phyloP scores from a whole-genome alignment of 2,113 vertebrate species.

The Cynocephalus volans region DNA sequence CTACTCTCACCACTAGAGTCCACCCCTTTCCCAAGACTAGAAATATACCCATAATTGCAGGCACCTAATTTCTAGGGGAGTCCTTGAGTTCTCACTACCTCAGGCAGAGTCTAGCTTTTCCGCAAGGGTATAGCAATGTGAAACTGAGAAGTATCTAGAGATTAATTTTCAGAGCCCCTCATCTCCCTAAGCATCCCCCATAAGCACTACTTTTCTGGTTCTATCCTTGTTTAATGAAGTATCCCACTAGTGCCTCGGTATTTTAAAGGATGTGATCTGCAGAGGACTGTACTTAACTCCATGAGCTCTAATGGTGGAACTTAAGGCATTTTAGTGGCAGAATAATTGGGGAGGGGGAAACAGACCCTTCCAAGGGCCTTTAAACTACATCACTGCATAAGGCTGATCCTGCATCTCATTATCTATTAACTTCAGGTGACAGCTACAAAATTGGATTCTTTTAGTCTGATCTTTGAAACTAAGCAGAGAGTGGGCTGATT shows the following conservation, averaged over 20 bases:
- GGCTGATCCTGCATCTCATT: constrained; percentile 81
- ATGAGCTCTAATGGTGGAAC: constrained; percentile 69
- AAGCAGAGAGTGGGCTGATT: constrained; percentile 67
- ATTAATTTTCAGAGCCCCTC: constrained; percentile 69
- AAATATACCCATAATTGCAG: constrained; percentile 28
- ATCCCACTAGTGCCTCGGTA: constrained; percentile 68
- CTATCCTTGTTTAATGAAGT: constrained; percentile 73
- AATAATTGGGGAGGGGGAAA: constrained; percentile 76
- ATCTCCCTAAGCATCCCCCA: neutral
- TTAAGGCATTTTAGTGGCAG: constrained; percentile 69
- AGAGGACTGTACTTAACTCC: constrained; percentile 77
- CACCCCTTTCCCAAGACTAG: constrained; percentile 47
- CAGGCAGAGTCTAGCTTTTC: constrained; percentile 30
- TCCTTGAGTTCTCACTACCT: constrained; percentile 29
- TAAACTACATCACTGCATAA: constrained; percentile 61
- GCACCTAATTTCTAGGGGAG: constrained; percentile 44
- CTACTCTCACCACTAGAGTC: constrained; percentile 3
- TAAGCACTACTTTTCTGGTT: constrained; percentile 64
- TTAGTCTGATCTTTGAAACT: constrained; percentile 80
- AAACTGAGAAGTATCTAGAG: constrained; percentile 53
- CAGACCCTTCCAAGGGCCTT: constrained; percentile 69
- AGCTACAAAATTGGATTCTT: constrained; percentile 75
- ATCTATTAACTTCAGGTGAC: constrained; percentile 78
- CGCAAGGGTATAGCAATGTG: neutral
- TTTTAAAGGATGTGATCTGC: constrained; percentile 76